phyloP scores from a whole-genome alignment of 35 echinoderm and acorn worm genomes.

The Lytechinus pictus region DNA sequence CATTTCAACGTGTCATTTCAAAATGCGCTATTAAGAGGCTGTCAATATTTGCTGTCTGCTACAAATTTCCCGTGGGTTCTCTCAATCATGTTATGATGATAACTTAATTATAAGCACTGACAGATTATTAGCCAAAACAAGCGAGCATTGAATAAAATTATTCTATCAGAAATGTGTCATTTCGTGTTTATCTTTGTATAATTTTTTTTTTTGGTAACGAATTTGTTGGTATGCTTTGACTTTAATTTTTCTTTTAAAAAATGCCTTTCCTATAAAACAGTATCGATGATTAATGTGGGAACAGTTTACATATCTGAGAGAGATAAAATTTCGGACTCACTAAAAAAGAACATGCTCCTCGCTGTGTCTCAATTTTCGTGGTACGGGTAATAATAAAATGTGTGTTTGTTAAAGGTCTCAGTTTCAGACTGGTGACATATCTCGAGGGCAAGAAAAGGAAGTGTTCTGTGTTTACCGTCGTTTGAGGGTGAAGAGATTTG shows the following conservation, averaged over 20 bases:
- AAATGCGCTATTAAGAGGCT: not conserved
- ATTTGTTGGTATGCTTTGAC: too few species aligned
- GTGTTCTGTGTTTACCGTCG: not conserved
- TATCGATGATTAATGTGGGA: not conserved
- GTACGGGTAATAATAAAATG: not conserved
- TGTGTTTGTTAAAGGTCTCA: not conserved
- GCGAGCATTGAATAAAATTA: not conserved
- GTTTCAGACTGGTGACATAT: not conserved
- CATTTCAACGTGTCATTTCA: not conserved
- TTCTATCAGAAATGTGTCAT: too few species aligned
- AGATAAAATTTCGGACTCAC: not conserved
- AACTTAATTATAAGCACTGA: not conserved
- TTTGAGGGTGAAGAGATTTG: not conserved
- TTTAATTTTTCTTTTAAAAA: too few species aligned
- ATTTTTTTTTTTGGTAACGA: too few species aligned
- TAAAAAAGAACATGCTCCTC: not conserved
- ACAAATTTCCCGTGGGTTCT: not conserved
- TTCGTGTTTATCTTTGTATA: too few species aligned
- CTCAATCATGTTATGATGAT: not conserved
- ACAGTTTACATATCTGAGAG: not conserved
- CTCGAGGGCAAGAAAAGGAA: not conserved
- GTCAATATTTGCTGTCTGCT: not conserved
- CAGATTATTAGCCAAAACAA: not conserved
- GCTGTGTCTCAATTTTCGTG: not conserved
- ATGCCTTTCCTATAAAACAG: not conserved